A percentile compares a stretch with the other conserved stretches of the same genome.
phyloP scores from a whole-genome alignment of 2,888 invertebrate genomes.

The Cylindroiulus punctatus region DNA sequence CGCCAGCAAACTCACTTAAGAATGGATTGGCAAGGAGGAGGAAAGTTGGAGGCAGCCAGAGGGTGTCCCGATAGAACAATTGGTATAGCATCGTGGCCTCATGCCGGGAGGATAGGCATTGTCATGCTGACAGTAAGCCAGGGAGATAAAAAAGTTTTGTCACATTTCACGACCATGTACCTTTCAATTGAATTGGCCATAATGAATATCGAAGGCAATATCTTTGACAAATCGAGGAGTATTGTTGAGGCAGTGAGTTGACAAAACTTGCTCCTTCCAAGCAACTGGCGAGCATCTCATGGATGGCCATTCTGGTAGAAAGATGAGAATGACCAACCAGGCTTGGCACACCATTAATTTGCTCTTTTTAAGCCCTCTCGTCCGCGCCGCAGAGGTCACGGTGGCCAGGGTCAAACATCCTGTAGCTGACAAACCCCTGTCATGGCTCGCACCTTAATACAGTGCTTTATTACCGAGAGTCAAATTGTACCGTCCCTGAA shows the following conservation, averaged over 20 bases:
- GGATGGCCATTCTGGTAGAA: neutral
- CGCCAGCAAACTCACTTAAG: conserved; percentile 40
- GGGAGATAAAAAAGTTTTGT: conserved; percentile 46
- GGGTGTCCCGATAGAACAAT: conserved; percentile 46
- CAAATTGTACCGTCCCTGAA: neutral
- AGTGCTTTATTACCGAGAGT: neutral
- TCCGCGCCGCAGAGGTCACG: conserved; percentile 31
- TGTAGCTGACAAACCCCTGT: conserved; percentile 34
- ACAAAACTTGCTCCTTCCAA: conserved; percentile 48
- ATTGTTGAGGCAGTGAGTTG: conserved; percentile 52
- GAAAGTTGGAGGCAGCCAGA: conserved; percentile 48
- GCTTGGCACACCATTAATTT: conserved; percentile 52
- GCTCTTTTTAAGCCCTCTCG: conserved; percentile 46
- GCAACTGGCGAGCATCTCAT: neutral
- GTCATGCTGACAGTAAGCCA: conserved; percentile 51
- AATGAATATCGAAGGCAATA: conserved; percentile 51
- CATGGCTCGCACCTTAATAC: conserved; percentile 25
- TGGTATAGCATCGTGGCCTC: conserved; percentile 37
- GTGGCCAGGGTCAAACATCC: conserved; percentile 23
- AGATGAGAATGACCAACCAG: conserved; percentile 24
- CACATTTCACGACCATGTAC: conserved; percentile 49
- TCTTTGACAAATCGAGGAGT: conserved; percentile 52
- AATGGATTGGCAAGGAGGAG: conserved; percentile 43
- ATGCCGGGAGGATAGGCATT: conserved; percentile 44
- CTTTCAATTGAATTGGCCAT: conserved; percentile 51